Evolutionary conservation across 1,140 invertebrate genomes (phyloP), one percentile per base, ranked within the genome.

Genomic region (Musca domestica): DNA sequence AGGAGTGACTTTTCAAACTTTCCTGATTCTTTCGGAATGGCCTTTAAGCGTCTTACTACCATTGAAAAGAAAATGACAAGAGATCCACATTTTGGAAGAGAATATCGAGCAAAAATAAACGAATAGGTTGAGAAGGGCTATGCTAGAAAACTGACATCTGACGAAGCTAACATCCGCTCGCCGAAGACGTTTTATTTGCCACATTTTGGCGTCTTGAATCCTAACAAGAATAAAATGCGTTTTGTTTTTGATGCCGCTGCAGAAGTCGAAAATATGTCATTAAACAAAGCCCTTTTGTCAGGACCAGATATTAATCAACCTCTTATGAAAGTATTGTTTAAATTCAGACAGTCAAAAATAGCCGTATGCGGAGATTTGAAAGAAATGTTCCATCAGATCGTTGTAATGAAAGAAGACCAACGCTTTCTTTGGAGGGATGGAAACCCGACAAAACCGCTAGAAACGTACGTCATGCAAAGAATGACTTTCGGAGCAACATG

Each of bases 241-340:
- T n/a, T 76, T 0, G 77, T 79, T 0, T 74, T 74, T 47, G 77
- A 79, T 61, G 75, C 73, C 0, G 74, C 74, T 1, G 72, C 74
- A 15, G 68, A 66, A 66, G 67, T 64, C 7, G 22, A 58, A 2
- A 22, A 17, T 7, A 54, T 54, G n/a, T 65, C 19, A 7, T 48
- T 69, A 25, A 69, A 65, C 22, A 19, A 30, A 25, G 10, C 9
- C 2, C 48, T 68, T 2, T 19, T 68, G 15, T n/a, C 19, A 15
- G 61, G 67, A 10, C 67, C 67, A 22, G 68, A 65, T 41, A 14
- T 58, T 17, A 48, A 66, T 10, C n/a, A 65, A 12, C 25, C 68
- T 27, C n/a, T n/a, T n/a, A n/a, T n/a, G n/a, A n/a, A n/a, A 15
- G 47, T 66, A 19, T 23, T 69, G n/a, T 69, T 66, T 54, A 66